Conservation (phyloP, 2,888 invertebrate species). For the Ophonus ardosiacus region DNA sequence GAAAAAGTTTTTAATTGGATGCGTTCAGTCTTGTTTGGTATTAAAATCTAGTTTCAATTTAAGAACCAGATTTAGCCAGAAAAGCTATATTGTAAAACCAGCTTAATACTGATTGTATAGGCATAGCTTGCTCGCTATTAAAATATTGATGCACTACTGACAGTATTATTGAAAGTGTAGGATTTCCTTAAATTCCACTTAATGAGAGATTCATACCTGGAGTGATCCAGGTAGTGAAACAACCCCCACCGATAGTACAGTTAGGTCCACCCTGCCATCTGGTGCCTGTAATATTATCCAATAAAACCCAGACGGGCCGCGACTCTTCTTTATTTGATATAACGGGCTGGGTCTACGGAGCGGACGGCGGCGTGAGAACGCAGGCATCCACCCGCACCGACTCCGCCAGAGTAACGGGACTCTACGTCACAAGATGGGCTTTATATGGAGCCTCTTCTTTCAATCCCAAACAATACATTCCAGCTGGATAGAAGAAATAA, state of each 20-base stretch:
- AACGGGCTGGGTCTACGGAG: slow-evolving; percentile 12
- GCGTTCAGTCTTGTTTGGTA: no score
- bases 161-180: background rate
- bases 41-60: no score
- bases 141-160: background rate
- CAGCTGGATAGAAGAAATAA: no score
- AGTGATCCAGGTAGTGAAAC: slow-evolving; percentile 11
- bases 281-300: slow-evolving; percentile 49
- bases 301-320: slow-evolving; percentile 14
- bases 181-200: background rate
- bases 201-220: background rate
- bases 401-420: slow-evolving; percentile 17
- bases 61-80: no score
- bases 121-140: background rate
- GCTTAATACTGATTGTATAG: background rate
- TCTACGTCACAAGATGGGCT: background rate
- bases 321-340: slow-evolving; percentile 5
- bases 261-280: slow-evolving; percentile 44
- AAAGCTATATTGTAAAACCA: no score
- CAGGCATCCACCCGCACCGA: slow-evolving; percentile 4
- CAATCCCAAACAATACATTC: no score
- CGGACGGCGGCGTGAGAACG: background rate
- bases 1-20: no score
- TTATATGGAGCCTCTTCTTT: no score
- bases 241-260: slow-evolving; percentile 20